Base-by-base conservation (phyloP, 2,888 invertebrate genomes). In the Chouioia cunea region DNA sequence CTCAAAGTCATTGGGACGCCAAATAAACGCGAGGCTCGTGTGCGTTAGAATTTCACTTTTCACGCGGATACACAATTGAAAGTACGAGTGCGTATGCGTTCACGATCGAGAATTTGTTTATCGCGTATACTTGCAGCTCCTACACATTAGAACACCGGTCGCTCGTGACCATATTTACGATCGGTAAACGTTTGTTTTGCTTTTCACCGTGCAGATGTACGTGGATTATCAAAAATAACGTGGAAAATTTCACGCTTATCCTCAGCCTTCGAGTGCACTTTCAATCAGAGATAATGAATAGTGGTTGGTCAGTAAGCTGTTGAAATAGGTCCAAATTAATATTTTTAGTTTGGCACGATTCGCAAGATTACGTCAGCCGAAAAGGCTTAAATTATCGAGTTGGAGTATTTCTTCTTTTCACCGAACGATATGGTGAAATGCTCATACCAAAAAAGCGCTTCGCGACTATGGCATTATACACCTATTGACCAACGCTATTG, bases 1-100 rank as follows among this genome's bases (percentile, higher is more conserved):
- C 36, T 36, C 36, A 52, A 62, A 48, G 23, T 20, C 50, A 47
- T 20, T 23, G 16, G 10, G 8, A 18, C 46, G 48, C 16, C 36
- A 36, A 36, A n/a, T n/a, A n/a, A 43, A 43, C 44, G 15, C 22
- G 14, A 36, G 14, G n/a, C n/a, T 18, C 44, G 20, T 27, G n/a
- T 43, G 57, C 16, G 27, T 44, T 27, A 15, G 57, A 48, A 69
- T 69, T 69, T 69, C 63, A 69, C 63, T 69, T 69, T 64, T 52
- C 63, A 43, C 58, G 36, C 57, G 16, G 50, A 20, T 44, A 58
- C 53, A 36, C 23, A 47, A 66, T 67, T 47, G 67, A 67, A 66
- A 66, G 66, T 66, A 20, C 44, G 48, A 22, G 2, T 44, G 44
- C 4, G 27, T 8, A 27, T 4, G 27, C 36, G 43, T 48, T 44